Evolutionary conservation across 2,888 invertebrate species (phyloP).

Genomic region (Dexiosoma caninum): DNA sequence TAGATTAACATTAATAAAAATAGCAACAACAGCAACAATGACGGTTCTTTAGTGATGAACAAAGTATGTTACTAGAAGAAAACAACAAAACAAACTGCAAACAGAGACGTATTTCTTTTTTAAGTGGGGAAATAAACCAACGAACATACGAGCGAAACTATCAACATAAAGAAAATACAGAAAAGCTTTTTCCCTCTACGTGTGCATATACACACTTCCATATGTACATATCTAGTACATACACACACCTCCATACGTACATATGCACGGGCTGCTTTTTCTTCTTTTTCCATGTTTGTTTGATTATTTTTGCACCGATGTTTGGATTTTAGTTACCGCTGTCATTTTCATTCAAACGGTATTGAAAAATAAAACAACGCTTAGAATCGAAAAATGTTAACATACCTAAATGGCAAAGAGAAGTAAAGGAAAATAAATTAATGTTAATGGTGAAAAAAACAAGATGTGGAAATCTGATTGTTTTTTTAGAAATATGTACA

Average conservation of each 20-base stretch:
- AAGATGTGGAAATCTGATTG: constrained; percentile 23
- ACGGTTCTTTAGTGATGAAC: neutral
- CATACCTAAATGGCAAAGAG: neutral
- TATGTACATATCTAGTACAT: no score
- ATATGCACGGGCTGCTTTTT: no score
- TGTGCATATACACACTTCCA: no score
- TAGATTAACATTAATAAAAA: constrained; percentile 14
- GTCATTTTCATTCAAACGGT: constrained; percentile 61
- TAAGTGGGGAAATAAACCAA: neutral
- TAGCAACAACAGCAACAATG: neutral
- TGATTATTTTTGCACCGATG: constrained; percentile 43
- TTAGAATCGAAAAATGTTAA: neutral
- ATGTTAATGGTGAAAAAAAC: constrained; percentile 6
- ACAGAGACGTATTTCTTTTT: neutral
- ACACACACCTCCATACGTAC: no score
- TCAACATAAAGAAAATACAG: constrained; percentile 22
- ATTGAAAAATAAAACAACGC: constrained; percentile 37
- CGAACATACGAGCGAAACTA: neutral
- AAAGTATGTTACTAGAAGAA: constrained; percentile 54
- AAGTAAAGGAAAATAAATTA: neutral
- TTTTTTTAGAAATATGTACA: constrained; percentile 30
- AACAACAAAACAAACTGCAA: constrained; percentile 11
- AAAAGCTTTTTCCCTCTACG: constrained; percentile 37
- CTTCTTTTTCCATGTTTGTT: constrained; percentile 36
- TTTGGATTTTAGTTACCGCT: constrained; percentile 60